phyloP scores from a whole-genome alignment of 2,113 vertebrate genomes.

The Corythornis madagascariensis region DNA sequence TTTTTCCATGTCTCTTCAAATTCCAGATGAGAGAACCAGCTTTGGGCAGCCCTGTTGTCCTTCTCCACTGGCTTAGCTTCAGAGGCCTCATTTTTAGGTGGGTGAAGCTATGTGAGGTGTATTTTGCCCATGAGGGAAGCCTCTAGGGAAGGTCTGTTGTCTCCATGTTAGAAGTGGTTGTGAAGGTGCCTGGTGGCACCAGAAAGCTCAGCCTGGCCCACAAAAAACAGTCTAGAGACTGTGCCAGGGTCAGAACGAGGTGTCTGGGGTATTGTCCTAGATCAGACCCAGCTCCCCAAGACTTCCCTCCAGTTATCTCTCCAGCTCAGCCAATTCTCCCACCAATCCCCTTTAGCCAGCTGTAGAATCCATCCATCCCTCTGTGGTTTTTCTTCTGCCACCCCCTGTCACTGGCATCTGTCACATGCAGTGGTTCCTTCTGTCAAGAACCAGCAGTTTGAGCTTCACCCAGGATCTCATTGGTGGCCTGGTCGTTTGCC shows the following conservation, averaged over 20 bases:
- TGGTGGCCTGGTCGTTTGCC: not conserved
- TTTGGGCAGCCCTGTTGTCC: not conserved
- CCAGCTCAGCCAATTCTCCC: not conserved
- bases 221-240: not conserved
- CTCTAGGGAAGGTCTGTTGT: not conserved
- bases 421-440: not conserved
- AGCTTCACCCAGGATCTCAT: not conserved
- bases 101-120: not conserved
- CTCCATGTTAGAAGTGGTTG: fast-evolving
- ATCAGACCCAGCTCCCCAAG: not conserved
- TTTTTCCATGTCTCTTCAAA: not conserved
- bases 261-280: not conserved
- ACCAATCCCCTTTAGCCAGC: not conserved
- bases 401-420: not conserved
- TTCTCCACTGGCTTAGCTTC: not conserved
- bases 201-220: not conserved
- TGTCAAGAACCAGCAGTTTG: not conserved
- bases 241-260: not conserved
- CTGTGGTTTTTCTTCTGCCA: fast-evolving
- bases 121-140: not conserved
- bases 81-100: not conserved
- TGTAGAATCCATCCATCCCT: not conserved
- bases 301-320: not conserved
- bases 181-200: not conserved
- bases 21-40: not conserved